Evolutionary conservation across 2,113 vertebrate species (phyloP).

Genomic region (Spermophilus dauricus): DNA sequence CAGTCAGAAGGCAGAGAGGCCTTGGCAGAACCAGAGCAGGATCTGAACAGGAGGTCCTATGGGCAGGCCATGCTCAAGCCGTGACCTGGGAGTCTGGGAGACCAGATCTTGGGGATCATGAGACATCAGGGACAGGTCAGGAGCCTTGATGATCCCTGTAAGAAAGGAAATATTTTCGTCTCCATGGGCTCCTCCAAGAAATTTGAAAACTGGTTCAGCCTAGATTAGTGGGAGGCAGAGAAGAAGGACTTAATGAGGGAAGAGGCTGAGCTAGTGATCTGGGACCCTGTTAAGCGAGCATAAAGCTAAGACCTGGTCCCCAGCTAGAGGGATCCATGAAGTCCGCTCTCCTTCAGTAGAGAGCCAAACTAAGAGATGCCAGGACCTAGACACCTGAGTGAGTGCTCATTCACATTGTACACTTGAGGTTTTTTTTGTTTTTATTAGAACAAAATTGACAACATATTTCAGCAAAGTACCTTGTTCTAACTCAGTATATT

Average conservation of each 20-base stretch:
- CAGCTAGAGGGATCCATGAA: neutral
- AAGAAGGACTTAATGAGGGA: neutral
- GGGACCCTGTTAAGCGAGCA: neutral
- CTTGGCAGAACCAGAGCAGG: neutral
- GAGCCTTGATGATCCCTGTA: neutral
- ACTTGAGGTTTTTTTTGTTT: neutral
- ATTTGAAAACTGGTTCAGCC: neutral
- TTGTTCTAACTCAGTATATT: neutral
- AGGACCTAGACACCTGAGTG: neutral
- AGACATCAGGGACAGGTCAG: neutral
- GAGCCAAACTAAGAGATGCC: neutral
- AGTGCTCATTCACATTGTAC: neutral
- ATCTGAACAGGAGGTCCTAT: neutral
- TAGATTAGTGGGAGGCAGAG: neutral
- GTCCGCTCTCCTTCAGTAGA: neutral
- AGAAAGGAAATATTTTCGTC: neutral
- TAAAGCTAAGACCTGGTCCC: neutral
- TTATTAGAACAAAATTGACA: neutral
- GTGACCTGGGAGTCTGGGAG: neutral
- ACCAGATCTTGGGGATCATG: neutral
- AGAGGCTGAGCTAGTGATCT: neutral
- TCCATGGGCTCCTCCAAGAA: neutral
- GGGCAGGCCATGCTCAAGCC: neutral
- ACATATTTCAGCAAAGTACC: neutral
- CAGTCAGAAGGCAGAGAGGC: neutral